These are phyloP conservation scores for Masticophis lateralis DNA, from an alignment of 2,797 vertebrate genomes.

Conservation along the genomic window DNA sequence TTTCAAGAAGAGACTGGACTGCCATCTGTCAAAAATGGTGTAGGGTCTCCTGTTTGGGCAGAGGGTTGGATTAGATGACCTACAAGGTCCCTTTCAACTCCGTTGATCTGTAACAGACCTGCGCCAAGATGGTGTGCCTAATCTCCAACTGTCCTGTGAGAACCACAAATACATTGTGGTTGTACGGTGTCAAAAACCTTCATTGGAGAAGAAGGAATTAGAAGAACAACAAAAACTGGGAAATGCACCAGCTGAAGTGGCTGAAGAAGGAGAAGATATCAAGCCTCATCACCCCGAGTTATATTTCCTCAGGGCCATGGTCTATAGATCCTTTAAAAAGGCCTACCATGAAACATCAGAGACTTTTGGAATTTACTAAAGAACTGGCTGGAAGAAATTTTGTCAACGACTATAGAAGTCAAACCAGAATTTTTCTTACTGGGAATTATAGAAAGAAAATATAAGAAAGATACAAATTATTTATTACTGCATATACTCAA, in stretches of 20 bases:
- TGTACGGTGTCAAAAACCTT: not conserved
- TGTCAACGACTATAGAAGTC: no score
- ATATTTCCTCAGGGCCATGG: not conserved
- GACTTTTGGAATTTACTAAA: no score
- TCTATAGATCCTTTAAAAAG: not conserved
- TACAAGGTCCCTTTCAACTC: no score
- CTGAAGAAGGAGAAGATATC: slow-evolving; percentile 86
- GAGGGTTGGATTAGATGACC: no score
- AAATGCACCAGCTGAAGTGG: slow-evolving; percentile 96
- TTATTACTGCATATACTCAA: no score
- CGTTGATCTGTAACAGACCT: not conserved
- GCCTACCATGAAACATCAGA: not conserved
- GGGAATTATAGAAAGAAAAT: no score
- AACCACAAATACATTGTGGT: not conserved
- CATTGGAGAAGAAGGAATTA: slow-evolving; percentile 52
- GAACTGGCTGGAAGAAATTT: no score
- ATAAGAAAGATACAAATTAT: no score
- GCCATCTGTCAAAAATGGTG: no score
- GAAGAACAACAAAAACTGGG: slow-evolving; percentile 96
- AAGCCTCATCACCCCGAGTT: not conserved
- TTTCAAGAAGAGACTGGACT: no score
- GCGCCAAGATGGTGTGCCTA: not conserved
- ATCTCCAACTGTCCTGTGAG: not conserved
- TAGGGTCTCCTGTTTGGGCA: no score
- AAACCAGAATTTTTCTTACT: no score